Evolutionary conservation across 2,113 vertebrate species (phyloP), one percentile per base, ranked within the genome.

Genomic region (Carettochelys insculpta): DNA sequence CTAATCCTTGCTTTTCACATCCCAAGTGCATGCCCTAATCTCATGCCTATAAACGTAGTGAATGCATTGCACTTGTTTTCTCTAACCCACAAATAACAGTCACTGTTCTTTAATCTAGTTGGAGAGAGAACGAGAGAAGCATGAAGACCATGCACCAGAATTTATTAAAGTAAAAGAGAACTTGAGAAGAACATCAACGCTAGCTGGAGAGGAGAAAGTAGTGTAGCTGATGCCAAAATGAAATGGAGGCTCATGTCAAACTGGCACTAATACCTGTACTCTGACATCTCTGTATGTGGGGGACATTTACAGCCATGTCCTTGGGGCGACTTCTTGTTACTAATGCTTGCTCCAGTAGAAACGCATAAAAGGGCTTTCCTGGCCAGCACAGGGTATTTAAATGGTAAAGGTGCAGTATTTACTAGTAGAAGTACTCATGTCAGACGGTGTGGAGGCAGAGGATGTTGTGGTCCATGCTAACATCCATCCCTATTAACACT

Each of bases 111-210:
- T 94, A 76, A 95, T 94, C 31, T 95, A 99, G 99, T 11, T 99
- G 97, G 99, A 99, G 91, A 98, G 97, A 50, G 98, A 98, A 83
- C 98, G 98, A 71, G 97, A 98, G 78, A 97, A 98, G 92, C 96
- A 98, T 20, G 97, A 98, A 81, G 97, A 97, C n/a, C 98, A 95
- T 3, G 98, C 98, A 53, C 99, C 99, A 0, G 99, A 99, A 95
- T 99, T 99, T 45, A 97, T 99, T 79, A 99, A 98, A 97, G 99
- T 99, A 68, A 98, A 98, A 92, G 98, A 99, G 85, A 99, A 99
- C 81, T 97, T 99, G 86, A 98, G 98, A 88, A 98, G 98, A 95
- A 99, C 98, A 2, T 97, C 99, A 0, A 96, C 97, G 0, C 96
- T 98, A 65, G 94, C 89, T 0, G 97, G 96, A 19, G 98, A 97